Evolutionary conservation across 2,888 invertebrate genomes (phyloP), one percentile per base, ranked within the genome.

Genomic region (Drosophila lacicola): DNA sequence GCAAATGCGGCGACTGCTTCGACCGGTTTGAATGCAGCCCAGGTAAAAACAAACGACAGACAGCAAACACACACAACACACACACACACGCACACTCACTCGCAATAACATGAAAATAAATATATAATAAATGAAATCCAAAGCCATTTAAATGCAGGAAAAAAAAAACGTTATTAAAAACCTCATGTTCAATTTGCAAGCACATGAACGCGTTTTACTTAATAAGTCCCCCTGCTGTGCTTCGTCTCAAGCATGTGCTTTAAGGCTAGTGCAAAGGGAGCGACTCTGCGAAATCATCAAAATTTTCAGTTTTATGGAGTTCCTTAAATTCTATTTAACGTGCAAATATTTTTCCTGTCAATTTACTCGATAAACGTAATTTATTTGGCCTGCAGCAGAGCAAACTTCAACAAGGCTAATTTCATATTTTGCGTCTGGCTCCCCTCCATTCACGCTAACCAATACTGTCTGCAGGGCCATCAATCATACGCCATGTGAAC

Each of bases 401-500:
- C 45, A 29, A 57, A 53, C 70, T 65, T 63, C 54, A 60, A 68
- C 62, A 67, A 60, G 67, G 70, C 76, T 84, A 84, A 84, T 89
- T 79, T 79, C 73, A 77, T 83, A 76, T 78, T 86, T 80, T 80
- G 44, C 69, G 76, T 68, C 64, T 79, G 55, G 54, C 51, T 74
- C 57, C 46, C 49, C 21, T 42, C 61, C 5, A 8, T 10, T 2
- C 25, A 44, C 17, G 14, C 21, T 44, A 45, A 8, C 21, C 61
- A 36, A 19, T 56, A 57, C 51, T 82, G 67, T 65, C 75, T 84
- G 67, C 80, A 85, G 80, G 80, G 78, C 78, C 75, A 86, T 88
- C 88, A 89, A 88, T 89, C 89, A 86, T 85, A 88, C 85, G 88
- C 80, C 88, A 80, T 85, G 74, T 80, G 74, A 78, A 68, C 84